A percentile compares a stretch with the other conserved stretches of the same genome.
Conservation (phyloP, 30 jellyfish, hydroid and myxozoan species). For the Turritopsis dohrnii region DNA sequence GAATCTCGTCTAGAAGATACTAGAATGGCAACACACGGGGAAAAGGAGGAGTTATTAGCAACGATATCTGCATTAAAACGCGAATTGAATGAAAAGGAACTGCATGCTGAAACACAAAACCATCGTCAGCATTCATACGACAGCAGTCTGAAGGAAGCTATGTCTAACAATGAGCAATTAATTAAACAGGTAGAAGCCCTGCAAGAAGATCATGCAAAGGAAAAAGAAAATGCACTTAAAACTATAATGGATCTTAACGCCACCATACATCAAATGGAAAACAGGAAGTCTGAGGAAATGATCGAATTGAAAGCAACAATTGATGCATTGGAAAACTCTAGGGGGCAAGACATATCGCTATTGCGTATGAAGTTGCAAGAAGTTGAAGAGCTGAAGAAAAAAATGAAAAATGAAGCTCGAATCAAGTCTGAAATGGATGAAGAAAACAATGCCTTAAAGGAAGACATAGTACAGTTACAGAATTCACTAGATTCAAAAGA, state of each 20-base stretch:
- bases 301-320: conserved; percentile 22
- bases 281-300: conserved; percentile 10
- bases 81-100: conserved; percentile 16
- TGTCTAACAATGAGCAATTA: background rate
- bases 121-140: background rate
- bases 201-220: conserved; percentile 21
- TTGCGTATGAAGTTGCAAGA: conserved; percentile 6
- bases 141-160: background rate
- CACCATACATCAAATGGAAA: conserved; percentile 1
- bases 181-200: background rate
- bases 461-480: conserved; percentile 28
- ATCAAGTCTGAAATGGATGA: conserved; percentile 6
- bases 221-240: conserved; percentile 2
- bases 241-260: conserved; percentile 13
- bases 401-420: background rate
- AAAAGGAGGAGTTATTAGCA: conserved; percentile 24
- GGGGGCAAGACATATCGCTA: conserved; percentile 8
- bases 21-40: background rate
- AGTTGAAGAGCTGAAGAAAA: conserved; percentile 3
- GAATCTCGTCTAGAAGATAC: conserved; percentile 26
- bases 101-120: conserved; percentile 3
- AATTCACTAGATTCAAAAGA: conserved; percentile 3
- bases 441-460: conserved; percentile 21
- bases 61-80: conserved; percentile 21
- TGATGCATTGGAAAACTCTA: conserved; percentile 30